Base-by-base conservation (phyloP, 2,797 vertebrate species). In the Pygocentrus nattereri region DNA sequence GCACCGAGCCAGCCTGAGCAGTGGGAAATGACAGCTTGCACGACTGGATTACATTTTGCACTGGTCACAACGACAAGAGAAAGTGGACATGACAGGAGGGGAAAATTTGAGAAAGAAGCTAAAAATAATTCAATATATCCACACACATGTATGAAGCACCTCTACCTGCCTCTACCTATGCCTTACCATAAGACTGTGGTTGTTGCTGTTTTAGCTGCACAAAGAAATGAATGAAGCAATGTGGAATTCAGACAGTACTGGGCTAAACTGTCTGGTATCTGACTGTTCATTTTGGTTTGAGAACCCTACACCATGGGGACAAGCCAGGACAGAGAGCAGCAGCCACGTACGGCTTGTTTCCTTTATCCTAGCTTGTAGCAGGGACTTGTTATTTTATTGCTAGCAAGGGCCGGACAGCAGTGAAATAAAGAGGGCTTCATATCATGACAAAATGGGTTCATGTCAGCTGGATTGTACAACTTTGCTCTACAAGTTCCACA, bases 21-120 rank as follows among this genome's bases (percentile, higher is more conserved):
- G 79, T 82, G 44, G 19, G 50, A 80, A 82, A 85, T 82, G 54
- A 85, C 83, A 80, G 85, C 69, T 87, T 85, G 82, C 69, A 78
- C 5, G 44, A 31, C 76, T 79, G 78, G 85, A 88, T 84, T 82
- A 87, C 21, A 11, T 64, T 76, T 76, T 56, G 67, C 38, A 47
- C n/a, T 31, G 84, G 64, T 62, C 38, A 21, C 70, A 67, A 77
- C 58, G 23, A 49, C n/a, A 50, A 80, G 61, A 79, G 19, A 82
- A 75, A 34, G 47, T 10, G 50, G 67, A 59, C 67, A 69, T 76
- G 34, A 84, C 59, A 79, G n/a, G 21, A 64, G 27, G n/a, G 41
- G 52, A 47, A 49, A 68, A 59, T 64, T 71, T 44, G 30, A 4
- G 21, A 76, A 76, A 76, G 12, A 77, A 41, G 49, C 67, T 61